Base-by-base conservation (phyloP, 2,797 vertebrate genomes). In the Eremophila alpestris region DNA sequence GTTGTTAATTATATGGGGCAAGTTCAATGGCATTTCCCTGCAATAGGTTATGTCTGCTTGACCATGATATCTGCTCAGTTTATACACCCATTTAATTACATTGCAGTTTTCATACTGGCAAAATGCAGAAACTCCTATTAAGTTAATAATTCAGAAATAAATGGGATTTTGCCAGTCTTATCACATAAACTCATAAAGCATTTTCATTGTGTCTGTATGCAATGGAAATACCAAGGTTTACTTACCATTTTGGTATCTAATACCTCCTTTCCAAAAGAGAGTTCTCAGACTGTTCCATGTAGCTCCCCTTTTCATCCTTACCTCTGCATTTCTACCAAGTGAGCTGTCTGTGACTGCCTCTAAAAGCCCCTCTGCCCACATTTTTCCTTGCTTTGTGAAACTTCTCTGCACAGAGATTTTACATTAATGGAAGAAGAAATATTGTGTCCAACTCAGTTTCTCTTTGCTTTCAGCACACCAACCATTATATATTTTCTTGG, bases 1-100 rank as follows among this genome's bases (percentile, higher is more conserved):
- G 68, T 54, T 92, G 65, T 74, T 96, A 97, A 95, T 94, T 96
- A 92, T 30, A 41, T 76, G 52, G 81, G 92, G 67, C 74, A 89
- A 94, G 85, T 94, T 95, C 91, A 96, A 80, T 91, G 84, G 71
- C 64, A 51, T 88, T 79, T 91, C 67, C 54, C 56, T 83, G 80
- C 48, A 76, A 73, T 49, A 79, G 70, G 63, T 92, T 89, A 34
- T 75, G 56, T 93, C 91, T 94, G 73, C 62, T 87, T 95, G 83
- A 81, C 78, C 78, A 76, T 85, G 84, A 90, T 90, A 95, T 71
- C 91, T 82, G 34, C 49, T 81, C 3, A 1, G 63, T 90, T 91
- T 87, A 54, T 49, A 41, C 16, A 75, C 12, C 19, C 41, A 55
- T 63, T 89, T 87, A 87, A 88, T 94, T 89, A 82, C 63, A 49